Percentiles rank a stretch among this genome's conserved stretches.
Evolutionary conservation across 1,140 invertebrate genomes (phyloP).

Genomic region (Drosophila prosaltans): DNA sequence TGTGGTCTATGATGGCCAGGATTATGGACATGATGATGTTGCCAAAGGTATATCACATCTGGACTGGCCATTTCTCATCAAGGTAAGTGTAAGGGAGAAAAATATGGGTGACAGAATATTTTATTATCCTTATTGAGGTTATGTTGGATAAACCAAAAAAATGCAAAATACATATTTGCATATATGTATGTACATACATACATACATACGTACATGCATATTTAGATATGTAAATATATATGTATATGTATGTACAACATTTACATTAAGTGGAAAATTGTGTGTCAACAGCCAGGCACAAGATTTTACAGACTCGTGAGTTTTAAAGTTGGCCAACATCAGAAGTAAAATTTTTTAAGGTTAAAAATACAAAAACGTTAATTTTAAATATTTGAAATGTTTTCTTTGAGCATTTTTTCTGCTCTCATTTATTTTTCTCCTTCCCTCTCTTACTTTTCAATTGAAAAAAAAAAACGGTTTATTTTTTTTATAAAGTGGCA

Average conservation of each 20-base stretch:
- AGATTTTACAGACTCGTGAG: neutral
- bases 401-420: too few relatives aligned
- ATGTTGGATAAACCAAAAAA: conserved; percentile 38
- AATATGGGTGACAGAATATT: conserved; percentile 5
- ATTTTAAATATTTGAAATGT: too few relatives aligned
- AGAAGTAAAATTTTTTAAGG: too few relatives aligned
- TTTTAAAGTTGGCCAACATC: neutral
- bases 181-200: conserved; percentile 22
- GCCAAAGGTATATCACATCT: conserved; percentile 62
- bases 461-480: too few relatives aligned
- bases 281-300: conserved; percentile 1
- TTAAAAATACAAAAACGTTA: too few relatives aligned
- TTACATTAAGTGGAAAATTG: neutral
- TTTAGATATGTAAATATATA: neutral
- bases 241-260: neutral
- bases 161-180: conserved; percentile 44
- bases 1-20: conserved; percentile 63
- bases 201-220: neutral
- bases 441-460: too few relatives aligned
- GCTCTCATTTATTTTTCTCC: too few relatives aligned
- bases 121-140: conserved; percentile 50
- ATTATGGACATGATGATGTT: conserved; percentile 57
- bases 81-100: conserved; percentile 59
- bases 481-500: neutral
- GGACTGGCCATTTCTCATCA: conserved; percentile 81